phyloP scores from a whole-genome alignment of 1,140 invertebrate species.

The Augochlora pura region DNA sequence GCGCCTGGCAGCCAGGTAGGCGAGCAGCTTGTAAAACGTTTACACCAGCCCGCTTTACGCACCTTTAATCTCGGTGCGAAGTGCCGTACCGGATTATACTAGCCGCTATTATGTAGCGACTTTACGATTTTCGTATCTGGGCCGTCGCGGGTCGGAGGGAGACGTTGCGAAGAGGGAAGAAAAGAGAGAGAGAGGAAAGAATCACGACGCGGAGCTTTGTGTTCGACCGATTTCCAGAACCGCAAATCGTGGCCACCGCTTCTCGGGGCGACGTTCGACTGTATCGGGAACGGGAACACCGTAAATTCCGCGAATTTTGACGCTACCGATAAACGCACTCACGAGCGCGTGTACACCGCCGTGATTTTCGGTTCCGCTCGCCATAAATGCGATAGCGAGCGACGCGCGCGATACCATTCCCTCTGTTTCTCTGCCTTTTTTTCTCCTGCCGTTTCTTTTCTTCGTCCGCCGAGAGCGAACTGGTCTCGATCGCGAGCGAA shows the following conservation, averaged over 20 bases:
- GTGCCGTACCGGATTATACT: constrained; percentile 67
- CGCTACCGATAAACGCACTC: constrained; percentile 52
- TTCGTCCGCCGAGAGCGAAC: not conserved
- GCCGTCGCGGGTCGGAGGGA: constrained; percentile 34
- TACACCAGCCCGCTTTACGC: constrained; percentile 60
- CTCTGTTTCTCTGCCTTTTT: not conserved
- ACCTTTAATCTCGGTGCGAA: constrained; percentile 71
- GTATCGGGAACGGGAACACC: constrained; percentile 1
- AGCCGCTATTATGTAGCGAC: constrained; percentile 67
- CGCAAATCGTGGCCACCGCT: not conserved
- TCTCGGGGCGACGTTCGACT: not conserved
- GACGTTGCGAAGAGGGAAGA: no score
- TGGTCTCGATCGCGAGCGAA: constrained; percentile 1
- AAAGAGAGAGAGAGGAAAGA: not conserved
- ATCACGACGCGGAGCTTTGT: not conserved
- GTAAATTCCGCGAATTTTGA: constrained; percentile 39
- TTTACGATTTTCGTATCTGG: constrained; percentile 74
- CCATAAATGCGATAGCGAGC: constrained; percentile 40
- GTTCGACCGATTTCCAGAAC: constrained; percentile 15
- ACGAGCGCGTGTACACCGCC: constrained; percentile 26
- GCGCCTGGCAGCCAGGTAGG: constrained; percentile 40
- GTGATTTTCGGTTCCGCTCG: constrained; percentile 40
- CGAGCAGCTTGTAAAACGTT: constrained; percentile 58
- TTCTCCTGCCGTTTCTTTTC: not conserved
- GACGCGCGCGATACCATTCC: constrained; percentile 15